These are phyloP conservation scores for Sphenopsis melanotis DNA, from an alignment of 2,797 vertebrate genomes.

Conservation along the genomic window DNA sequence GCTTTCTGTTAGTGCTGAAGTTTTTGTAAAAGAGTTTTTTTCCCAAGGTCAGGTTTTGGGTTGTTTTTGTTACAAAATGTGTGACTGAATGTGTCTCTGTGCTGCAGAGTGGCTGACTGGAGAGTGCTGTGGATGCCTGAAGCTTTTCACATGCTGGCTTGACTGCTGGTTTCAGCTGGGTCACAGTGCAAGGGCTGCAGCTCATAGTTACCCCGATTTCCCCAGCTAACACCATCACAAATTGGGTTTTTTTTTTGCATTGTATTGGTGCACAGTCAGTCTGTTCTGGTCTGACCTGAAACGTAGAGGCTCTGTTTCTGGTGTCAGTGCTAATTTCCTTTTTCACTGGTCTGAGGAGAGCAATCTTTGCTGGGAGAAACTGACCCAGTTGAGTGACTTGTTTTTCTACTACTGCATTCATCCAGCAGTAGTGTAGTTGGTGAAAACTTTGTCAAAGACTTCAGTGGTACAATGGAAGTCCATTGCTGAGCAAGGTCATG, in stretches of 20 bases:
- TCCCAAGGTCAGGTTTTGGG: neutral
- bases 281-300: neutral
- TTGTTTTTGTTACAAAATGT: neutral
- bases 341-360: neutral
- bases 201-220: neutral
- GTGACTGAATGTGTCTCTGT: neutral
- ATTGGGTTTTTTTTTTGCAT: neutral
- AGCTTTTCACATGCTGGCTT: neutral
- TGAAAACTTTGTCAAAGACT: neutral
- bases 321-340: neutral
- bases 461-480: neutral
- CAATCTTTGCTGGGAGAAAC: neutral
- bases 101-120: neutral
- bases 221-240: neutral
- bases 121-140: neutral
- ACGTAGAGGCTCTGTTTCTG: neutral
- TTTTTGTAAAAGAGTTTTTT: neutral
- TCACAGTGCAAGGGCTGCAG: neutral
- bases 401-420: neutral
- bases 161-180: neutral
- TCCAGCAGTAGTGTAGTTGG: too few relatives aligned
- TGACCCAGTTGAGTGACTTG: neutral
- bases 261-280: neutral
- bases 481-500: neutral
- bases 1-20: neutral